A percentile compares a stretch with the other conserved stretches of the same genome.
Conservation (phyloP, 92 coral and sea anemone species). For the Epizoanthus rinbou region DNA sequence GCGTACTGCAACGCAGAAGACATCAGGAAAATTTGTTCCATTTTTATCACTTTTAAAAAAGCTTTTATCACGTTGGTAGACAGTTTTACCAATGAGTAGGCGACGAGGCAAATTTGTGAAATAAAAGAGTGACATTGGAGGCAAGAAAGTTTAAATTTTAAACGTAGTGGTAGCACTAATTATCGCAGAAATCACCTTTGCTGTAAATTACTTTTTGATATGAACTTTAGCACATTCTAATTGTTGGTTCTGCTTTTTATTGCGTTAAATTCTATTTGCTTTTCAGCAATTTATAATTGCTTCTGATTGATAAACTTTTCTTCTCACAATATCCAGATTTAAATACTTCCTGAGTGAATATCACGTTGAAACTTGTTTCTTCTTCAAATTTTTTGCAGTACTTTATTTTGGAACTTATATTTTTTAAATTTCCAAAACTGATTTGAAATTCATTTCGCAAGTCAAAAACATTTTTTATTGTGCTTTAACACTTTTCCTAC, state of each 20-base stretch:
- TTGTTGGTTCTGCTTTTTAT: not conserved
- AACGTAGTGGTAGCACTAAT: slow-evolving; percentile 1
- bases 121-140: not conserved
- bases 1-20: not conserved
- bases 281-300: not conserved
- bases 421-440: not conserved
- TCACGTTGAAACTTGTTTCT: not conserved
- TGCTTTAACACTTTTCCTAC: not conserved
- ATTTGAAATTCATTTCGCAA: not conserved
- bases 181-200: slow-evolving; percentile 23
- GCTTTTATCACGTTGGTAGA: not conserved
- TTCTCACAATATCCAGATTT: not conserved
- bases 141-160: not conserved
- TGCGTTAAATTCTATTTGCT: slow-evolving; percentile 4
- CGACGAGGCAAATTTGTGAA: slow-evolving; percentile 11
- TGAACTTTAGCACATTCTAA: not conserved
- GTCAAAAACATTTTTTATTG: not conserved
- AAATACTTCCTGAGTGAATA: not conserved
- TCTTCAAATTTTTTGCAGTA: not conserved
- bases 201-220: not conserved
- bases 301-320: not conserved
- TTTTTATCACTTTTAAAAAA: not conserved
- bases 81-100: not conserved
- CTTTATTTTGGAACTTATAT: not conserved
- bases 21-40: not conserved